Percentiles rank a stretch among this genome's conserved stretches.
Conservation (phyloP, 2,113 vertebrate genomes). For the Chaetodon auriga region DNA sequence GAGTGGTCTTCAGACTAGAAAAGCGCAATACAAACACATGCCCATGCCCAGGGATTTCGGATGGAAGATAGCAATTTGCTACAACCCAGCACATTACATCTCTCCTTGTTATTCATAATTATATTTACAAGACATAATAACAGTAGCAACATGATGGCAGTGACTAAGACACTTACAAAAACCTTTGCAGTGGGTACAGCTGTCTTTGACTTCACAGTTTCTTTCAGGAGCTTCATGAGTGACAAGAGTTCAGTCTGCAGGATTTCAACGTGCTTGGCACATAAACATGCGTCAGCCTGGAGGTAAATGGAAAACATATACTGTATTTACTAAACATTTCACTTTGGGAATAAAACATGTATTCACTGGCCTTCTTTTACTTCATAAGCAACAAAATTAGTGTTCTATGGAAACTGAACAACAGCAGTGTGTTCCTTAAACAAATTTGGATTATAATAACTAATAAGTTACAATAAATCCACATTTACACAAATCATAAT, state of each 20-base stretch:
- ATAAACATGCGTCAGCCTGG: slow-evolving; percentile 88
- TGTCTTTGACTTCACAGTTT: slow-evolving; percentile 81
- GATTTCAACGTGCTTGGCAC: slow-evolving; percentile 84
- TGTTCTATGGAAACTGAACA: too few relatives aligned
- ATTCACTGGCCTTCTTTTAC: not conserved
- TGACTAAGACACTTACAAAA: slow-evolving; percentile 92
- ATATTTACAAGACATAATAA: too few relatives aligned
- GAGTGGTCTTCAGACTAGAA: too few relatives aligned
- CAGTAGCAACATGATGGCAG: too few relatives aligned
- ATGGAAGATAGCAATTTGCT: too few relatives aligned
- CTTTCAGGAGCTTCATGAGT: slow-evolving; percentile 84
- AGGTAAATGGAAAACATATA: slow-evolving; percentile 36
- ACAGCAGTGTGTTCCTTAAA: not conserved
- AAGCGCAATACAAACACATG: too few relatives aligned
- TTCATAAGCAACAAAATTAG: not conserved
- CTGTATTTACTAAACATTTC: not conserved
- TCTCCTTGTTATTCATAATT: too few relatives aligned
- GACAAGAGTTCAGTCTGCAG: slow-evolving; percentile 82
- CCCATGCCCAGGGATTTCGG: too few relatives aligned
- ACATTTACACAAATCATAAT: not conserved
- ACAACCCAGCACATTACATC: too few relatives aligned
- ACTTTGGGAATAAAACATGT: not conserved
- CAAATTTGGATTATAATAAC: not conserved
- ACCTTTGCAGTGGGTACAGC: slow-evolving; percentile 87
- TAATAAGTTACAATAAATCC: not conserved